Conservation (phyloP, 2,888 invertebrate species). For the Cistogaster globosa region DNA sequence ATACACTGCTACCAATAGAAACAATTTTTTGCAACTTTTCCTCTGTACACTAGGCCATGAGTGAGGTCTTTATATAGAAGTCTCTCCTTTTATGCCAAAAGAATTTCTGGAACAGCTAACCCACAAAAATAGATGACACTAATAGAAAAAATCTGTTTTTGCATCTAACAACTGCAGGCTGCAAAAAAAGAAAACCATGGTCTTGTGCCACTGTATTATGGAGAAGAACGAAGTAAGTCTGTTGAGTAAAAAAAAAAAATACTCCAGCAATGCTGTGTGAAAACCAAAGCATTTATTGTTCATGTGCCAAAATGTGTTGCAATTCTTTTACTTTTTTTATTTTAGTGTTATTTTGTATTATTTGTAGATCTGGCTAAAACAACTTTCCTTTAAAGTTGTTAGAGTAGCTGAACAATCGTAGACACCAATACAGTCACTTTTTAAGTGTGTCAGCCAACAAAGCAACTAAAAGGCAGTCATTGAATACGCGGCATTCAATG, state of each 20-base stretch:
- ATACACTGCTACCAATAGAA: slow-evolving; percentile 46
- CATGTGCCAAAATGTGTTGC: slow-evolving; percentile 64
- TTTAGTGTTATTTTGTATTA: slow-evolving; percentile 27
- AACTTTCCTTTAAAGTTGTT: slow-evolving; percentile 63
- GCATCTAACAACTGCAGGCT: slow-evolving; percentile 49
- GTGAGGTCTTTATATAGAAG: slow-evolving; percentile 42
- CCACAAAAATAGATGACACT: slow-evolving; percentile 10
- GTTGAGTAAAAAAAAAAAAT: slow-evolving; percentile 32
- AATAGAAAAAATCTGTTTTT: slow-evolving; percentile 26
- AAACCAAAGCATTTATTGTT: slow-evolving; percentile 58
- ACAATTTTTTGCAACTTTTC: neutral
- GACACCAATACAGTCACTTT: slow-evolving; percentile 17
- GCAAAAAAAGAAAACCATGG: slow-evolving; percentile 41
- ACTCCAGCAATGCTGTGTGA: slow-evolving; percentile 22
- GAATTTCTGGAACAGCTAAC: slow-evolving; percentile 24
- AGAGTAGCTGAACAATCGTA: slow-evolving; percentile 42
- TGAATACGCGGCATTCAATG: slow-evolving; percentile 70
- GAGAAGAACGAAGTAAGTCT: slow-evolving; percentile 11
- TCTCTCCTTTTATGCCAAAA: slow-evolving; percentile 26
- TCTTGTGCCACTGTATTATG: slow-evolving; percentile 35
- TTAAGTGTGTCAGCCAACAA: slow-evolving; percentile 65
- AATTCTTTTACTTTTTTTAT: slow-evolving; percentile 38
- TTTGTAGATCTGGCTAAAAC: slow-evolving; percentile 47
- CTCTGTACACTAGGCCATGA: slow-evolving; percentile 25
- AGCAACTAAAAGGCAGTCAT: slow-evolving; percentile 48